Evolutionary conservation across 1,140 invertebrate genomes (phyloP).

Genomic region (Apocrypta bakeri): DNA sequence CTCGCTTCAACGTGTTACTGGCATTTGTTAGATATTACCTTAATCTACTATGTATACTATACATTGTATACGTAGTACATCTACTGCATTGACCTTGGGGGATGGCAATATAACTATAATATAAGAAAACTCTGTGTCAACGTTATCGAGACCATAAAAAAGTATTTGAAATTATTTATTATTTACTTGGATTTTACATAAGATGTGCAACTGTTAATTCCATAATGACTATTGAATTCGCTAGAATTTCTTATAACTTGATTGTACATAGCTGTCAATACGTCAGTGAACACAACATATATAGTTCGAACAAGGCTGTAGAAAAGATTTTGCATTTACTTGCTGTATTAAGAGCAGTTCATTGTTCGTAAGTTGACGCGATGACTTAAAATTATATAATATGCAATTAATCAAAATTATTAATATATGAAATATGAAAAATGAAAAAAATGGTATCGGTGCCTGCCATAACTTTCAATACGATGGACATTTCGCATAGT

Average conservation of each 20-base stretch:
- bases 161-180: not conserved
- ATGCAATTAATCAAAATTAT: too few relatives aligned
- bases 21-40: too few relatives aligned
- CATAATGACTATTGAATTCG: not conserved
- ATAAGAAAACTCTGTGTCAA: not conserved
- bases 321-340: not conserved
- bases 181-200: not conserved
- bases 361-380: not conserved
- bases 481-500: too few relatives aligned
- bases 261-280: slow-evolving; percentile 29
- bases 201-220: not conserved
- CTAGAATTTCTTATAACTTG: not conserved
- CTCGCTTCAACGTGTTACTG: too few relatives aligned
- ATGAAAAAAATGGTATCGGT: too few relatives aligned
- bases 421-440: too few relatives aligned
- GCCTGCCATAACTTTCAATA: too few relatives aligned
- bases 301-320: not conserved
- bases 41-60: not conserved
- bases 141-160: not conserved
- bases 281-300: slow-evolving; percentile 5
- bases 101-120: too few relatives aligned
- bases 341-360: not conserved
- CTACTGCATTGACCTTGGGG: not conserved
- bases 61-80: not conserved
- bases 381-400: not conserved